Base-by-base conservation (phyloP, 1,140 invertebrate genomes). In the Nixonia krombeini region DNA sequence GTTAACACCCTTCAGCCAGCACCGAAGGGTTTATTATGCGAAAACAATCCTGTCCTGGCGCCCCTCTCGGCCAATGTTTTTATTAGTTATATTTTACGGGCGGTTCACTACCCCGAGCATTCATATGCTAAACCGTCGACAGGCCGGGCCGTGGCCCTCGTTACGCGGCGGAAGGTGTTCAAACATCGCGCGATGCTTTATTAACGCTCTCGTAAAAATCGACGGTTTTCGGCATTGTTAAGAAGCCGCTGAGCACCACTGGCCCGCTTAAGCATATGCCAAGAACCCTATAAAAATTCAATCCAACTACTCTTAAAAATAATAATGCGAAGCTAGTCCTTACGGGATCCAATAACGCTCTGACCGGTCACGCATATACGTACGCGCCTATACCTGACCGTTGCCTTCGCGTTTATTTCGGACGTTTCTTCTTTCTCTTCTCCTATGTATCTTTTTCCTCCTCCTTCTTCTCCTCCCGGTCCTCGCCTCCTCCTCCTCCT, bases 231-330 rank as follows among this genome's bases (percentile, higher is more conserved):
- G 28, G 31, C 31, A 21, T 35, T 35, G 25, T 16, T 52, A 40
- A 18, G 15, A 15, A 33, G 9, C 23, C 16, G 31, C 56, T 70
- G 70, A 70, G 72, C 47, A 59, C 56, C 71, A 59, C 70, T 74
- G 70, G 10, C 10, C 8, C 42, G 50, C 10, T 61, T 63, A 63
- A 70, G 57, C 57, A 38, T 64, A 73, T 61, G 58, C 70, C 71
- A 71, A 71, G 62, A 69, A 56, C 59, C 71, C 71, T 74, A 71
- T 74, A 74, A 74, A 74, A 73, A 74, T 74, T 74, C 72, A 74
- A 73, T 74, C 67, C 67, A 42, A 50, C 59, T 61, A 70, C 62
- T 59, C 70, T 71, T 73, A 68, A 71, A 73, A 74, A 74, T 74
- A 73, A 74, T 74, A 74, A 74, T 50, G 71, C 59, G 69, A 46